These are phyloP conservation scores for Drosophila eohydei DNA, from an alignment of 2,888 invertebrate species.

Conservation along the genomic window DNA sequence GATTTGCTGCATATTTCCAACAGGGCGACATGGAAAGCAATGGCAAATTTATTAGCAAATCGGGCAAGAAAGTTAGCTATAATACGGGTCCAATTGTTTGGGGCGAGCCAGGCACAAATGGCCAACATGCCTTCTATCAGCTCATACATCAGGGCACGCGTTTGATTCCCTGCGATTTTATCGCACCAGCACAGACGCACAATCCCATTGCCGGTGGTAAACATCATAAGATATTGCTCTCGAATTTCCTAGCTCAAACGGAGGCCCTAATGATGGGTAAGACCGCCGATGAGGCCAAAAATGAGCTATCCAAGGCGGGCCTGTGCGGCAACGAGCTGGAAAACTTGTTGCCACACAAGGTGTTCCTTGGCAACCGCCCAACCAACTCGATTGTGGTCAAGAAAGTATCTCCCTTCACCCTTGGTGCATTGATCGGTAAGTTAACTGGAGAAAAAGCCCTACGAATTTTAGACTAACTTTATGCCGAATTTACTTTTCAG, in stretches of 20 bases:
- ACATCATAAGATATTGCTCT: conserved; percentile 97
- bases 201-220: conserved; percentile 92
- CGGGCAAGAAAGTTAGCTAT: conserved; percentile 85
- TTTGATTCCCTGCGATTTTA: conserved; percentile 98
- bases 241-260: conserved; percentile 99
- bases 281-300: conserved; percentile 87
- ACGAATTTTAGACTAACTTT: neutral
- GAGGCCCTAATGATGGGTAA: conserved; percentile 97
- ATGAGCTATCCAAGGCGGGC: conserved; percentile 92
- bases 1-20: conserved; percentile 99
- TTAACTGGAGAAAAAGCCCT: conserved; percentile 1
- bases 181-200: conserved; percentile 96
- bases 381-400: conserved; percentile 98
- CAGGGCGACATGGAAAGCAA: conserved; percentile 99
- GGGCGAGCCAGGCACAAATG: conserved; percentile 99
- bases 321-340: conserved; percentile 90
- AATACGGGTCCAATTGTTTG: conserved; percentile 85
- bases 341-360: conserved; percentile 96
- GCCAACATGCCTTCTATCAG: conserved; percentile 99
- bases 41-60: conserved; percentile 95
- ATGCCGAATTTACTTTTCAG: conserved; percentile 85
- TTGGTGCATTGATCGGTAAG: conserved; percentile 96
- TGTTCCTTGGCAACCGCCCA: conserved; percentile 98
- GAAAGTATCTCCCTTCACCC: conserved; percentile 95
- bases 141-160: conserved; percentile 95